Evolutionary conservation across 2,113 vertebrate genomes (phyloP).

Genomic region (Nesoenas mayeri): DNA sequence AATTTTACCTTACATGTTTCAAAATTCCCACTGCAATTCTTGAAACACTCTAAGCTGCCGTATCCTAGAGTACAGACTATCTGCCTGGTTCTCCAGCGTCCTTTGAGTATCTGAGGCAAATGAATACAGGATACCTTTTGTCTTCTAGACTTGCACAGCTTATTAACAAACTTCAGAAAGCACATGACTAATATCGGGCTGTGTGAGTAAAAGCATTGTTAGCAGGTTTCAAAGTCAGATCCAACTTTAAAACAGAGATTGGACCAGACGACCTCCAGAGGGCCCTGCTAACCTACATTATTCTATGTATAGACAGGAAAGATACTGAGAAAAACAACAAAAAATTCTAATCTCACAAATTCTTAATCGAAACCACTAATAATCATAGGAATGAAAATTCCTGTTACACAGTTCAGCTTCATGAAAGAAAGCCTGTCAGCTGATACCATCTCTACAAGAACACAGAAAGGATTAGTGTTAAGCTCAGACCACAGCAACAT

Average conservation of each 20-base stretch:
- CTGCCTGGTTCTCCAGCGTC: not conserved
- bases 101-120: not conserved
- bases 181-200: not conserved
- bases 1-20: not conserved
- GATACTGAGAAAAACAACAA: not conserved
- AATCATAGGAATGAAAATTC: not conserved
- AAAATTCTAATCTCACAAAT: not conserved
- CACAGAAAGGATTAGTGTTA: not conserved
- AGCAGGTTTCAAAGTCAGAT: not conserved
- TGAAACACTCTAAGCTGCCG: not conserved
- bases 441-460: not conserved
- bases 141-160: not conserved
- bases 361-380: not conserved
- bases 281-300: not conserved
- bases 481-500: not conserved
- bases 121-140: not conserved
- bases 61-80: not conserved
- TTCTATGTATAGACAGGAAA: not conserved
- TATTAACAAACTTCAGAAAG: not conserved
- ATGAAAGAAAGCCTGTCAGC: not conserved
- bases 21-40: not conserved
- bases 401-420: not conserved
- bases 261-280: not conserved
- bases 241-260: not conserved
- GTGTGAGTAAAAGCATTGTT: not conserved